phyloP scores from a whole-genome alignment of 2,113 vertebrate species.

The Zosterops pallidus region DNA sequence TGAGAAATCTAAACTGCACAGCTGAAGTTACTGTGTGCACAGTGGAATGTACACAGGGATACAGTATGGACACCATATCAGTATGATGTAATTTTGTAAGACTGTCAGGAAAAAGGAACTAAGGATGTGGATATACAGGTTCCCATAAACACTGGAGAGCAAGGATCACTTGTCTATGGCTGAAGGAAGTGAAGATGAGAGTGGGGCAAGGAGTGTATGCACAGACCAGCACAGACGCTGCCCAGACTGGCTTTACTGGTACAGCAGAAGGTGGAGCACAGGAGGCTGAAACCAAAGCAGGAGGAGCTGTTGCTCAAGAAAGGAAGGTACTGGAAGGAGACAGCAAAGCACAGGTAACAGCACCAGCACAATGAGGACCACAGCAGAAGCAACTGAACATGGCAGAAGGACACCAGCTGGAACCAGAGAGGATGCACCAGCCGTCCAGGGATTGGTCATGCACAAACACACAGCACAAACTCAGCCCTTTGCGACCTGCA shows the following conservation, averaged over 20 bases:
- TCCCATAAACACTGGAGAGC: background rate
- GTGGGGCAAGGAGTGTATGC: background rate
- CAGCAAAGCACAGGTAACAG: background rate
- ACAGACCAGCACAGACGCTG: background rate
- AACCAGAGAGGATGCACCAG: background rate
- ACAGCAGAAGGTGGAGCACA: accelerated
- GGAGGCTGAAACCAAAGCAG: background rate
- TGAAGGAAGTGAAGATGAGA: background rate
- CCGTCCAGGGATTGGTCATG: background rate
- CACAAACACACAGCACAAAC: background rate
- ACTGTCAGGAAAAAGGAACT: background rate
- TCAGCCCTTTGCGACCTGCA: background rate
- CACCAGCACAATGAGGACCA: background rate
- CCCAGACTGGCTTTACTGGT: background rate
- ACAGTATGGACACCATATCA: background rate
- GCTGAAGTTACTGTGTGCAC: background rate
- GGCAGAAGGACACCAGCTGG: background rate
- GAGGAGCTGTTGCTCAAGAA: background rate
- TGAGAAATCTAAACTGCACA: background rate
- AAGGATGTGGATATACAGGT: background rate
- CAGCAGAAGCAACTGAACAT: background rate
- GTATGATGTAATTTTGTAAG: background rate
- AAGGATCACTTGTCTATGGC: background rate
- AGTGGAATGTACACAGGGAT: background rate
- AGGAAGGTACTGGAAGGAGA: background rate